Percentiles rank a stretch among this genome's conserved stretches.
Conservation (phyloP, 2,113 vertebrate genomes). For the Columbina picui region DNA sequence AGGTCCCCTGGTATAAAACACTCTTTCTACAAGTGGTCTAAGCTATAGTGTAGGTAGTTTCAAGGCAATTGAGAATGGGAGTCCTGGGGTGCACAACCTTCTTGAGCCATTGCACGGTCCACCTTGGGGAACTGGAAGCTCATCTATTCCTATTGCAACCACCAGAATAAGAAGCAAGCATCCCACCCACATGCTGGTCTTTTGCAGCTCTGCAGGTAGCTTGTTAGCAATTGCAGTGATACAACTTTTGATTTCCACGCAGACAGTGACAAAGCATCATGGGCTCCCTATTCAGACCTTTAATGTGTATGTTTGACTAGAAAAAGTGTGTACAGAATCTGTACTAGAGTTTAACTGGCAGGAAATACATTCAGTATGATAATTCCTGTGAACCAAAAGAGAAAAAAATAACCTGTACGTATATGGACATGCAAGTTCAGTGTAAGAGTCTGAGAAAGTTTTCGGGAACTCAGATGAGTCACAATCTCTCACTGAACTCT, state of each 20-base stretch:
- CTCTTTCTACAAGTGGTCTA: neutral
- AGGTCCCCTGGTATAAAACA: neutral
- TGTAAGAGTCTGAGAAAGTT: neutral
- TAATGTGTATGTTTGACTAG: neutral
- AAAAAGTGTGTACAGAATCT: neutral
- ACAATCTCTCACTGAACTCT: neutral
- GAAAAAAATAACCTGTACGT: neutral
- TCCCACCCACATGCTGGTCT: neutral
- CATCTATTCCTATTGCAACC: neutral
- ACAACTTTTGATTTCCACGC: neutral
- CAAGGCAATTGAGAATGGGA: neutral
- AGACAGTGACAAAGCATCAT: neutral
- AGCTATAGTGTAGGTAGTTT: neutral
- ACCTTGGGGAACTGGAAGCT: neutral
- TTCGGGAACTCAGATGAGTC: neutral
- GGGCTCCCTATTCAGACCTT: neutral
- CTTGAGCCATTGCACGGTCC: neutral
- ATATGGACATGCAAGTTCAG: neutral
- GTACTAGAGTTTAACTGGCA: neutral
- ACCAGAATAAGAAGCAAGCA: neutral
- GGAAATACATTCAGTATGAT: neutral
- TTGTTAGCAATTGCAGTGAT: neutral
- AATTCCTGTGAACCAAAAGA: neutral
- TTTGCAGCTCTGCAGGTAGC: neutral
- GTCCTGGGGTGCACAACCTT: neutral